Evolutionary conservation across 1,140 invertebrate species (phyloP).

Genomic region (Phthorimaea operculella): DNA sequence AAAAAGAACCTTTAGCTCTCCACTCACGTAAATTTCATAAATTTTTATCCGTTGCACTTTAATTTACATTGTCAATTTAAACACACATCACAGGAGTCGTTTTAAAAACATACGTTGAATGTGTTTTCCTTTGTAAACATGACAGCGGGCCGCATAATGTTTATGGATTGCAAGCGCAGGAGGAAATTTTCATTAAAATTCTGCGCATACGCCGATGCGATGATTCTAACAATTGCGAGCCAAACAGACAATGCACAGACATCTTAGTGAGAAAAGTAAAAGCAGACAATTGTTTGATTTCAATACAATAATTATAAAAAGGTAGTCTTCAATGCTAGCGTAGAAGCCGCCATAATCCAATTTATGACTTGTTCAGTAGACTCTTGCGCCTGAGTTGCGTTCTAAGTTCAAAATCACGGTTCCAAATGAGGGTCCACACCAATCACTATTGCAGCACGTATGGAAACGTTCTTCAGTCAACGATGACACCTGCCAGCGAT

Average conservation of each 20-base stretch:
- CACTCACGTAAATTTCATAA: neutral
- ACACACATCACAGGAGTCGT: constrained; percentile 43
- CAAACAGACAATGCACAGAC: constrained; percentile 34
- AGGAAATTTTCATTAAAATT: constrained; percentile 64
- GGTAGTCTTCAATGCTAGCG: neutral
- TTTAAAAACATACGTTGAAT: constrained; percentile 46
- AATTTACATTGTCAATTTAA: constrained; percentile 47
- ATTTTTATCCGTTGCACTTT: neutral
- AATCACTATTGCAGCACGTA: constrained; percentile 6
- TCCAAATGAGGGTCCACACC: neutral
- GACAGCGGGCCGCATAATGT: constrained; percentile 51
- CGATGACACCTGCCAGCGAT: constrained; percentile 16
- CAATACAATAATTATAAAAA: neutral
- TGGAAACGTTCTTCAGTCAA: constrained; percentile 12
- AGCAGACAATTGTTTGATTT: constrained; percentile 12
- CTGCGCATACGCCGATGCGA: constrained; percentile 52
- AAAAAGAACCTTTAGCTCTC: neutral
- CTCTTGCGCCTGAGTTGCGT: too few species aligned
- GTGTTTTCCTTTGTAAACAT: constrained; percentile 64
- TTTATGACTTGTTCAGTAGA: neutral
- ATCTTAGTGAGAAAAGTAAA: constrained; percentile 63
- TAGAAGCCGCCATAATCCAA: neutral
- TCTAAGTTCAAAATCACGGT: neutral
- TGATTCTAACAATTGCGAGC: constrained; percentile 56
- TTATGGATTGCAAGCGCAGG: constrained; percentile 56